Evolutionary conservation across 53 echinoderm and acorn worm species (phyloP).

Genomic region (Glandiceps talaboti): DNA sequence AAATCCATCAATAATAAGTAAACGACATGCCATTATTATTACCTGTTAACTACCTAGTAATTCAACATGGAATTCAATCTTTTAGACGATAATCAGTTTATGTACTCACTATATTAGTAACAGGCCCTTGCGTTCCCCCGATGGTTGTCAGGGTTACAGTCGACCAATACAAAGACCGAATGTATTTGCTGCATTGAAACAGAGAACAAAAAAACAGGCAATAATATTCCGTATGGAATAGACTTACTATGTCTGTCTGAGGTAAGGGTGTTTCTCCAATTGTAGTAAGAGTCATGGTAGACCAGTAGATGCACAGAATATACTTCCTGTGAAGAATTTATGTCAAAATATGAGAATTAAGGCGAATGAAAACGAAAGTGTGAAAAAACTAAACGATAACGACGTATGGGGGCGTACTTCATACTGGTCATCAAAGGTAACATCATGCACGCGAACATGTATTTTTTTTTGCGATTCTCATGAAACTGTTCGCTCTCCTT

Average conservation of each 20-base stretch:
- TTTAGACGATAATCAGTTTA: neutral
- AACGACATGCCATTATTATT: too few species aligned
- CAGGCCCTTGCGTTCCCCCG: slow-evolving; percentile 63
- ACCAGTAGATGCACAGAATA: slow-evolving; percentile 50
- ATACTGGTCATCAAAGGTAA: too few species aligned
- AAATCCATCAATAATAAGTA: too few species aligned
- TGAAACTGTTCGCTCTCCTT: too few species aligned
- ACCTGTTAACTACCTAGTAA: too few species aligned
- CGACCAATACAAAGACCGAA: slow-evolving; percentile 93
- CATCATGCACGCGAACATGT: too few species aligned
- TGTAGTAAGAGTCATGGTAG: slow-evolving; percentile 43
- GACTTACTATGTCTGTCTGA: slow-evolving; percentile 47
- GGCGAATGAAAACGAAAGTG: too few species aligned
- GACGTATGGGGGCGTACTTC: too few species aligned
- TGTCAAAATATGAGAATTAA: too few species aligned
- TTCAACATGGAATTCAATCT: too few species aligned
- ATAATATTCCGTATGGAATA: neutral
- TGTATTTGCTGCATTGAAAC: slow-evolving; percentile 55
- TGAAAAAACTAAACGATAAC: too few species aligned
- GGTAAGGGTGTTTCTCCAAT: slow-evolving; percentile 46
- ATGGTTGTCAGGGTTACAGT: slow-evolving; percentile 88
- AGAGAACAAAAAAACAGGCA: neutral
- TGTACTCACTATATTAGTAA: slow-evolving; percentile 56
- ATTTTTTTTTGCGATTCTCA: too few species aligned
- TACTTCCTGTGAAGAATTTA: slow-evolving; percentile 30